Conservation (phyloP, 2,888 invertebrate species). For the Villa cingulata region DNA sequence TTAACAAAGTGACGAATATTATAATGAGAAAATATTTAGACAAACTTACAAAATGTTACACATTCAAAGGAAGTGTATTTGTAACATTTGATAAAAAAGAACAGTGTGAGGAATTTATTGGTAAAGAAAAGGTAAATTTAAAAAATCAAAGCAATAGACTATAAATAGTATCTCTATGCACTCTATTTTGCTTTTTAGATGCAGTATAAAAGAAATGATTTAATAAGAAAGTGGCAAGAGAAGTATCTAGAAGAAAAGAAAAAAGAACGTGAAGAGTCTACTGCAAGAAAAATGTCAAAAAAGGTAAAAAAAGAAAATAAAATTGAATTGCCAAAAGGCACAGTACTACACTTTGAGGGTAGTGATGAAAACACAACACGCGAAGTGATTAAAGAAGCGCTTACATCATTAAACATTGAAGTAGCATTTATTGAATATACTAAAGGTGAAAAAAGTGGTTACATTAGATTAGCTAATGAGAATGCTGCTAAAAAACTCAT, state of each 20-base stretch:
- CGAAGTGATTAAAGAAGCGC: conserved; percentile 59
- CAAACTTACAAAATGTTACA: conserved; percentile 46
- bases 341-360: conserved; percentile 56
- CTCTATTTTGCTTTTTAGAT: conserved; percentile 24
- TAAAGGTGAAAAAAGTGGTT: conserved; percentile 58
- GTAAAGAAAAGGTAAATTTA: conserved; percentile 40
- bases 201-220: conserved; percentile 51
- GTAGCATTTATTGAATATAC: conserved; percentile 65
- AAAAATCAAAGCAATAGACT: neutral
- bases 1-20: conserved; percentile 55
- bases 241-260: conserved; percentile 53
- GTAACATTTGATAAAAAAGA: conserved; percentile 71
- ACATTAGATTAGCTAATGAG: conserved; percentile 55
- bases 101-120: conserved; percentile 64
- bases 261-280: conserved; percentile 47
- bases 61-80: conserved; percentile 88
- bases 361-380: conserved; percentile 47
- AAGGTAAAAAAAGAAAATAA: conserved; percentile 23
- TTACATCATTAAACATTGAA: conserved; percentile 35
- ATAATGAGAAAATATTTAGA: conserved; percentile 47
- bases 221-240: conserved; percentile 56
- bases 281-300: conserved; percentile 39
- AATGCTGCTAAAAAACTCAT: conserved; percentile 51
- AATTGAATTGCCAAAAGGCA: conserved; percentile 49
- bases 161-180: neutral